Conservation (phyloP, 2,113 vertebrate species). For the Nesogale talazaci region DNA sequence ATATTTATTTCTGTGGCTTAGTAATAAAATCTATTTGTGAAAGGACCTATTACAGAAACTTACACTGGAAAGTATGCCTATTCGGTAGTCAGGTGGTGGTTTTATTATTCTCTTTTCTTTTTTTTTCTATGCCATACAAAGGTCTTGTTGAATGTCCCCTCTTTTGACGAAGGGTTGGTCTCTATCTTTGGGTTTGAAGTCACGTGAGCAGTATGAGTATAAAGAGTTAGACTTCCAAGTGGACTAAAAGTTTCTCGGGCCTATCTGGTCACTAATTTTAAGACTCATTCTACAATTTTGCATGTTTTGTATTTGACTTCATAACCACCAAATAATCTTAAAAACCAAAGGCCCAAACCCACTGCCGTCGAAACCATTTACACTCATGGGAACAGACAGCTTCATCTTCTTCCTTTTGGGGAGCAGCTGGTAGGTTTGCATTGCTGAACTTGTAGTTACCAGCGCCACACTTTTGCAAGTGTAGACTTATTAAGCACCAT, state of each 20-base stretch:
- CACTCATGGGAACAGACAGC: too few species aligned
- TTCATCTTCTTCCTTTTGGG: too few species aligned
- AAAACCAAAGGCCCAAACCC: too few species aligned
- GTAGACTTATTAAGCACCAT: too few species aligned
- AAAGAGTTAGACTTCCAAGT: not conserved
- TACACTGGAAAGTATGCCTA: constrained; percentile 22
- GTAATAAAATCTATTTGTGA: not conserved
- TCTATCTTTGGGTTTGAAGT: not conserved
- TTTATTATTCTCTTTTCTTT: constrained; percentile 52
- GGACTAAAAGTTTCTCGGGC: not conserved
- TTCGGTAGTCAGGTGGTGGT: not conserved
- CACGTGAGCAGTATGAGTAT: not conserved
- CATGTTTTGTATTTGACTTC: not conserved
- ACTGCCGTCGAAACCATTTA: too few species aligned
- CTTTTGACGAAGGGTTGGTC: not conserved
- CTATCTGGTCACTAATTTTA: not conserved
- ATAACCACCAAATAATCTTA: not conserved
- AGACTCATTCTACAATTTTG: not conserved
- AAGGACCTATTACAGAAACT: not conserved
- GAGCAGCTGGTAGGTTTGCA: too few species aligned
- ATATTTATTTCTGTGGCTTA: constrained; percentile 9
- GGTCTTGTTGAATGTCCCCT: too few species aligned
- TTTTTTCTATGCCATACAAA: too few species aligned
- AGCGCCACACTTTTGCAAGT: too few species aligned
- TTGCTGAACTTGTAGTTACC: too few species aligned